Evolutionary conservation across 2,888 invertebrate genomes (phyloP).

Genomic region (Eupithecia dodoneata): DNA sequence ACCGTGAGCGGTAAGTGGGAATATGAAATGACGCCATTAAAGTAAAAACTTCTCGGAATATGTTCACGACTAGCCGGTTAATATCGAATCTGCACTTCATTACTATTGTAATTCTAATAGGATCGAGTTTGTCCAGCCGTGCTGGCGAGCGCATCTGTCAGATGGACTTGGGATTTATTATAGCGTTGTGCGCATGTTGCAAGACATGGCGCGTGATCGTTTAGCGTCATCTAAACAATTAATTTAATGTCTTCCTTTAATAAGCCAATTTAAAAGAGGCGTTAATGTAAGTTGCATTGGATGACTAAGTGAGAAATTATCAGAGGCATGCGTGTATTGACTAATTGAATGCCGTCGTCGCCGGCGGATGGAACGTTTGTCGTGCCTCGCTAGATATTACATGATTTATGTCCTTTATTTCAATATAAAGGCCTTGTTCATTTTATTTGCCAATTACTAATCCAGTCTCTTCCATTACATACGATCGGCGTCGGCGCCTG

Average conservation of each 20-base stretch:
- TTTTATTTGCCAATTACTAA: constrained; percentile 53
- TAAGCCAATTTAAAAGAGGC: constrained; percentile 49
- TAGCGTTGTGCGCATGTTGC: background rate
- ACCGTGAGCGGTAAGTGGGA: constrained; percentile 52
- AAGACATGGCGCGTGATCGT: constrained; percentile 14
- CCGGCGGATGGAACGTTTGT: constrained; percentile 33
- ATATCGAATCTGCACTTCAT: constrained; percentile 40
- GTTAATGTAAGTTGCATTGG: constrained; percentile 42
- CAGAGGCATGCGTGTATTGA: constrained; percentile 45
- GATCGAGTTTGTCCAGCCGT: background rate
- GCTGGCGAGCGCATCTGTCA: background rate
- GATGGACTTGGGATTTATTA: constrained; percentile 14
- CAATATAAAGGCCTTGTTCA: constrained; percentile 39
- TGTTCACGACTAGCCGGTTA: constrained; percentile 44
- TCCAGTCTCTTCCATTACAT: constrained; percentile 54
- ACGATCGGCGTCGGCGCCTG: constrained; percentile 52
- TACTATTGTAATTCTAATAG: constrained; percentile 12
- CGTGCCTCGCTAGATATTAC: constrained; percentile 35
- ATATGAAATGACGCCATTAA: constrained; percentile 60
- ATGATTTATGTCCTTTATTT: constrained; percentile 44
- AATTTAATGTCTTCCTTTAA: constrained; percentile 45
- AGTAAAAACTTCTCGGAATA: constrained; percentile 52
- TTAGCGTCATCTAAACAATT: constrained; percentile 34
- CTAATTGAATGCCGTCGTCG: constrained; percentile 49
- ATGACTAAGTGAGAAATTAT: constrained; percentile 56